Evolutionary conservation across 1,140 invertebrate species (phyloP), one percentile per base, ranked within the genome.

Genomic region (Portunus trituberculatus): DNA sequence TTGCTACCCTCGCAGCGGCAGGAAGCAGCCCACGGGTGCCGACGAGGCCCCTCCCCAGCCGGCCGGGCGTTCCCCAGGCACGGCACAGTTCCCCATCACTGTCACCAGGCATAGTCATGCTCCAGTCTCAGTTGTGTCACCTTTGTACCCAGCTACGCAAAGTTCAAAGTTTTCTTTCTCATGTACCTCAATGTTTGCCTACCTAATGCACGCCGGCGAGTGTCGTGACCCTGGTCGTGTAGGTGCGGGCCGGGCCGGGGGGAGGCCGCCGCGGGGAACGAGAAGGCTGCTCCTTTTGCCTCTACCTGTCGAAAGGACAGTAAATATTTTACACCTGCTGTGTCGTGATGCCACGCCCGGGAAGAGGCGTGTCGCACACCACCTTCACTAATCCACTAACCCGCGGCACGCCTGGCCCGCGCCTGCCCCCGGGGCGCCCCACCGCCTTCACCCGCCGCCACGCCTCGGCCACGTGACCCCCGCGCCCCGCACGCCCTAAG

Each of bases 331-430:
- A 87, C 67, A 32, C 92, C 95, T 94, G 93, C 95, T 94, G 93
- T 83, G 88, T 96, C 95, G 95, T 96, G 95, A 96, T 96, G 95
- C 93, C 93, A 88, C 95, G 95, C 84, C 76, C 52, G 76, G 95
- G 95, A 91, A 82, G 89, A 91, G 95, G 92, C 95, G 95, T 95
- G 95, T 39, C 93, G 93, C 88, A 87, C 59, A 67, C 93, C 83
- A 46, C 89, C 88, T 92, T 91, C 86, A 94, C 93, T 93, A 94
- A 94, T 83, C 82, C 86, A 96, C 93, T 95, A 96, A 94, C 95
- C 91, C 32, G 67, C 93, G 95, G 93, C 95, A 90, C 95, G 93
- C 93, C 93, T 84, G 28, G 67, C 93, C 93, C 94, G 76, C 82
- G 84, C 90, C 95, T 89, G 84, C 95, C 92, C 93, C 91, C 59